Evolutionary conservation across 1,140 invertebrate species (phyloP).

Genomic region (Panagrolaimus sp.): DNA sequence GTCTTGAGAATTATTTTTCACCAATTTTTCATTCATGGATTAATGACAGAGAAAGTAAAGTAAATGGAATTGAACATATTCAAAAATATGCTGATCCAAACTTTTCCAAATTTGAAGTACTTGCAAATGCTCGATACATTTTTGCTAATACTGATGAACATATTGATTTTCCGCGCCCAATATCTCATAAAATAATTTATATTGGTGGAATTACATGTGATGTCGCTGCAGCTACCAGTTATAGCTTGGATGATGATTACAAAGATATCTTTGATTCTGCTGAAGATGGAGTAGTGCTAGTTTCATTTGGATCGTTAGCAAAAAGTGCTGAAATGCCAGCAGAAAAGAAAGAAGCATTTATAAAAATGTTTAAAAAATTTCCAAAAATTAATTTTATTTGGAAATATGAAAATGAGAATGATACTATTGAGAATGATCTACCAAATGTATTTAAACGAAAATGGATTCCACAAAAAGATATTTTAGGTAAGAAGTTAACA

Average conservation of each 20-base stretch:
- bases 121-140: not conserved
- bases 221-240: not conserved
- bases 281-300: not conserved
- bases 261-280: not conserved
- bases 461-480: not conserved
- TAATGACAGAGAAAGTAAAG: not conserved
- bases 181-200: not conserved
- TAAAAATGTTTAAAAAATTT: not conserved
- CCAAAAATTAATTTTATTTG: not conserved
- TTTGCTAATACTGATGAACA: constrained; percentile 3
- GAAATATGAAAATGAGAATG: not conserved
- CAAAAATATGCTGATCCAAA: not conserved
- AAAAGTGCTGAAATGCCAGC: not conserved
- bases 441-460: not conserved
- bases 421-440: not conserved
- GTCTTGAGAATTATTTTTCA: not conserved
- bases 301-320: not conserved
- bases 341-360: not conserved
- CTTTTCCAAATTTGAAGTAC: not conserved
- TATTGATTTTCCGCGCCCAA: not conserved
- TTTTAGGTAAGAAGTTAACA: not conserved
- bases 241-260: not conserved
- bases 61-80: not conserved
- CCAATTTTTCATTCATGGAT: not conserved
- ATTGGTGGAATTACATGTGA: not conserved